Evolutionary conservation across 2,888 invertebrate species (phyloP), one percentile per base, ranked within the genome.

Genomic region (Cynaeus angustus): DNA sequence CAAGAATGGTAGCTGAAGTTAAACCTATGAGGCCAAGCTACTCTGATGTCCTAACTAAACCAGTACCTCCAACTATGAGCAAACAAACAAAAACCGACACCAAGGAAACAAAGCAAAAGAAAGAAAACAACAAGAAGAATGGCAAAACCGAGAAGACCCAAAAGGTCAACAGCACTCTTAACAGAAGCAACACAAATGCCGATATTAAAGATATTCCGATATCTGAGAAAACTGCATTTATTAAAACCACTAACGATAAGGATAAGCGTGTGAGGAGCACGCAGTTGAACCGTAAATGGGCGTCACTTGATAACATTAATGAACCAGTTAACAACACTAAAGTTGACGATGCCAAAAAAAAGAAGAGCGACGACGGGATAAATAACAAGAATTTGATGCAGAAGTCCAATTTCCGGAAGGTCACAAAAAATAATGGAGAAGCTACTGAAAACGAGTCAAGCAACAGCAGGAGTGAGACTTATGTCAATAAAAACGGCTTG

Each of bases 11-110:
- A 0, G 94, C 94, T 37, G 94, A 94, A 85, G 94, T 95, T 0
- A 93, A 93, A 79, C 94, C 94, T 0, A 94, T 94, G 94, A 88
- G 94, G 61, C 94, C 94, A 55, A 91, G 93, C 9, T 95, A 95
- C 82, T 95, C 95, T 0, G 94, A 94, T 86, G 94, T 95, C 5
- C 82, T 95, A 43, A 91, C 93, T 28, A 95, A 95, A 84, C 76
- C 81, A 3, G 87, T 86, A 6, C 87, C 87, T 3, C 83, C 85
- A 45, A 81, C 81, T 5, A 81, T 81, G 1, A 73, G 73, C 10
- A 87, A 86, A 75, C 78, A 82, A 13, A 74, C 77, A 10, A 84
- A 85, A 80, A 70, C 79, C 12, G 86, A 86, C 68, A 72, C 78
- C 6, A 81, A 84, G 64, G 83, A 80, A 16, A 81, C 83, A 12